These are phyloP conservation scores for Tor tambroides DNA, from an alignment of 2,113 vertebrate species.

Conservation along the genomic window DNA sequence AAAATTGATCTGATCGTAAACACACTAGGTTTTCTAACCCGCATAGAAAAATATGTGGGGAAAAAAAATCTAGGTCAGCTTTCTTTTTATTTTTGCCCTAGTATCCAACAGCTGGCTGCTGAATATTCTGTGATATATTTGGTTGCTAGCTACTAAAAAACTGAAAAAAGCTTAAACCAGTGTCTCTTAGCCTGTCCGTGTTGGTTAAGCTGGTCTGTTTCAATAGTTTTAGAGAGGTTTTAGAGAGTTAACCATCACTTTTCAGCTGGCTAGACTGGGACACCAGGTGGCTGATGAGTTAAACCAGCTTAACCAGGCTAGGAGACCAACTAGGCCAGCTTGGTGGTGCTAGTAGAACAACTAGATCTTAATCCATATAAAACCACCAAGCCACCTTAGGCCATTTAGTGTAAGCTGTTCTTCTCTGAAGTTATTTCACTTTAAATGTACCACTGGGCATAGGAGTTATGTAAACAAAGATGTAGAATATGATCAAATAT, in stretches of 20 bases:
- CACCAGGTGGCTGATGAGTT: neutral
- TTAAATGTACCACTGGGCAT: neutral
- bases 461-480: neutral
- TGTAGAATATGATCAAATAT: neutral
- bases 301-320: neutral
- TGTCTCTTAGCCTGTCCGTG: neutral
- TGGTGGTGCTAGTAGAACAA: neutral
- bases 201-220: neutral
- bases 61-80: slow-evolving; percentile 34
- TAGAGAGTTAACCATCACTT: neutral
- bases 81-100: neutral
- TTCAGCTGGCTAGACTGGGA: neutral
- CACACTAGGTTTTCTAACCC: slow-evolving; percentile 35
- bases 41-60: slow-evolving; percentile 1
- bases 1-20: slow-evolving; percentile 51
- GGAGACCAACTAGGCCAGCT: neutral
- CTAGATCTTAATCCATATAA: neutral
- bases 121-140: slow-evolving; percentile 1
- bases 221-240: neutral
- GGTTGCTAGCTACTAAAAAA: neutral
- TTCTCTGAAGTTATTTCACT: neutral
- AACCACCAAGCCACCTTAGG: neutral
- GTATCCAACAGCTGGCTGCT: neutral
- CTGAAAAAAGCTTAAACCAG: neutral
- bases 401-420: neutral